A percentile compares a stretch with the other conserved stretches of the same genome.
Conservation (phyloP, 2,888 invertebrate genomes). For the Cosmia pyralina region DNA sequence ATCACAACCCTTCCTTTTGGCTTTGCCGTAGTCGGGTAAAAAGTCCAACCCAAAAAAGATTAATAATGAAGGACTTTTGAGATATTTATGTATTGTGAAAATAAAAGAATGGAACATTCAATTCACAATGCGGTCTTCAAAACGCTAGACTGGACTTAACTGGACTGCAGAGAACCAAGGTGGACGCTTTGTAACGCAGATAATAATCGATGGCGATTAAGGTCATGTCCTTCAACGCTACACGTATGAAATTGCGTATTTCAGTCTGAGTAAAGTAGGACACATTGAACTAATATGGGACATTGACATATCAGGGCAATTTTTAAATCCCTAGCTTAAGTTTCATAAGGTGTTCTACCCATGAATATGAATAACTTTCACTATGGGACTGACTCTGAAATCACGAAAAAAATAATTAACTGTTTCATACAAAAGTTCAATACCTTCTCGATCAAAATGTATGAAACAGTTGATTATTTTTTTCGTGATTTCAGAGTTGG, state of each 20-base stretch:
- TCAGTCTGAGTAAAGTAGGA: slow-evolving; percentile 19
- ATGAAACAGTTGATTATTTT: no score
- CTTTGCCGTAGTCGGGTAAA: no score
- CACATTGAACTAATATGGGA: slow-evolving; percentile 4
- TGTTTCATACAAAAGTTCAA: no score
- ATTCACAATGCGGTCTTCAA: slow-evolving; percentile 2
- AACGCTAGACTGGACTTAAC: slow-evolving; percentile 27
- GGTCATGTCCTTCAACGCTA: slow-evolving; percentile 46
- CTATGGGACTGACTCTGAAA: no score
- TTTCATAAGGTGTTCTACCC: no score
- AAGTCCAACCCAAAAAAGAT: neutral
- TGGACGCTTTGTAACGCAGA: slow-evolving; percentile 44
- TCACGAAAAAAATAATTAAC: no score
- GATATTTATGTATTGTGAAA: neutral
- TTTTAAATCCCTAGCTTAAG: no score
- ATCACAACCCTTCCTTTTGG: no score
- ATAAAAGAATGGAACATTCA: neutral
- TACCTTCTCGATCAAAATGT: no score
- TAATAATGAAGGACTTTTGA: neutral
- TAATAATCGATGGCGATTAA: slow-evolving; percentile 56
- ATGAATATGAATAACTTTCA: no score
- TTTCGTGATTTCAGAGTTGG: no score
- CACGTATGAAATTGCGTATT: slow-evolving; percentile 51
- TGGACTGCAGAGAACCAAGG: slow-evolving; percentile 27
- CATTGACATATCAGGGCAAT: neutral